phyloP scores from a whole-genome alignment of 2,797 vertebrate species.

The Tachyglossus aculeatus region DNA sequence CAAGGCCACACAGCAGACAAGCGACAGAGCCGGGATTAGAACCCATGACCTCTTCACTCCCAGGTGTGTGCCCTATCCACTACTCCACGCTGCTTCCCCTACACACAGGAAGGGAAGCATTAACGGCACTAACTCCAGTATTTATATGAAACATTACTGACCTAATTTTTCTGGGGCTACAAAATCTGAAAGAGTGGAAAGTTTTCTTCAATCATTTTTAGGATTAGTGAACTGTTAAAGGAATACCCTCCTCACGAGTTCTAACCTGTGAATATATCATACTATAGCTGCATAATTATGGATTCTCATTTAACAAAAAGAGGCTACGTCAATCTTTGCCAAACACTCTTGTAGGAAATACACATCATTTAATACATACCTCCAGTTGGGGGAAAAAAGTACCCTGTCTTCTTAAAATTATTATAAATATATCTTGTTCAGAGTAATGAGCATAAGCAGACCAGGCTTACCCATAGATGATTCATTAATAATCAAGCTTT shows the following conservation, averaged over 20 bases:
- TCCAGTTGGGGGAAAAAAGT: conserved; percentile 9
- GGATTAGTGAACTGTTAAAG: too few relatives aligned
- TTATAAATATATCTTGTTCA: conserved; percentile 51
- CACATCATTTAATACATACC: conserved; percentile 12
- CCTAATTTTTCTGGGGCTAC: conserved; percentile 17
- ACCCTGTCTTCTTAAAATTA: conserved; percentile 27
- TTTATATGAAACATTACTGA: too few relatives aligned
- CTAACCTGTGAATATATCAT: neutral
- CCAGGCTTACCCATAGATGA: conserved; percentile 46
- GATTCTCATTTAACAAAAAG: conserved; percentile 11
- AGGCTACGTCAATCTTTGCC: neutral
- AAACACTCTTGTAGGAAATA: conserved; percentile 15
- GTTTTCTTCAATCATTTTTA: too few relatives aligned
- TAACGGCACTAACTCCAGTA: too few relatives aligned
- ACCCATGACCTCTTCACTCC: too few relatives aligned
- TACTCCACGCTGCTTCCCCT: too few relatives aligned
- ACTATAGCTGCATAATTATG: neutral
- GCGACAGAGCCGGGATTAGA: too few relatives aligned
- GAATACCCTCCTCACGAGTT: conserved; percentile 32
- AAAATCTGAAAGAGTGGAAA: conserved; percentile 5
- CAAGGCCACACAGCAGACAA: too few relatives aligned
- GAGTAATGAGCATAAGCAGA: conserved; percentile 49
- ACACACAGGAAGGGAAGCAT: too few relatives aligned
- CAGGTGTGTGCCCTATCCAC: too few relatives aligned
- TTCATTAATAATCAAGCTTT: conserved; percentile 57